These are phyloP conservation scores for Premnoplex brunnescens DNA, from an alignment of 2,797 vertebrate species.

Conservation along the genomic window DNA sequence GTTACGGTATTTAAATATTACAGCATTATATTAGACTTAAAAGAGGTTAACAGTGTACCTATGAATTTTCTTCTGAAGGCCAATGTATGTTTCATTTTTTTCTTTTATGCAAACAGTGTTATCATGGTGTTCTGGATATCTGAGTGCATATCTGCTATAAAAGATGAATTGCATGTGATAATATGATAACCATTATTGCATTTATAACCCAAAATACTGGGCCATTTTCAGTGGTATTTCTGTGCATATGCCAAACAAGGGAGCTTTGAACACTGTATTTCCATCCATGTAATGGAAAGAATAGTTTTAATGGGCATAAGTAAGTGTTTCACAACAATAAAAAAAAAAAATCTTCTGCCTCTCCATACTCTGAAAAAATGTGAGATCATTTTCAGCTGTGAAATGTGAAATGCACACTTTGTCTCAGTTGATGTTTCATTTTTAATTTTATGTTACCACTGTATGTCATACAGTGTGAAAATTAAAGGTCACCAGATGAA, in stretches of 20 bases:
- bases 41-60: background rate
- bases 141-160: background rate
- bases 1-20: background rate
- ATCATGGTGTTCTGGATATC: background rate
- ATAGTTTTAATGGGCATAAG: background rate
- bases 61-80: background rate
- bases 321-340: background rate
- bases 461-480: background rate
- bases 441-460: background rate
- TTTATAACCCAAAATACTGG: background rate
- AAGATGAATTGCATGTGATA: background rate
- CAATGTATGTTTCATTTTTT: background rate
- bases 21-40: background rate
- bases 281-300: background rate
- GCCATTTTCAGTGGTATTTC: background rate
- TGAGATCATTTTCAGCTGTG: background rate
- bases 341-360: background rate
- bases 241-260: background rate
- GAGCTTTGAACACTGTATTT: background rate
- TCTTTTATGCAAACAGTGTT: background rate
- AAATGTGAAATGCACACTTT: background rate
- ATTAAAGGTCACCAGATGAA: background rate
- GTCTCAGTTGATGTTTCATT: background rate
- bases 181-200: background rate
- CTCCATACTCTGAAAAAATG: background rate